phyloP scores from a whole-genome alignment of 2,113 vertebrate genomes.

The Chloebia gouldiae region DNA sequence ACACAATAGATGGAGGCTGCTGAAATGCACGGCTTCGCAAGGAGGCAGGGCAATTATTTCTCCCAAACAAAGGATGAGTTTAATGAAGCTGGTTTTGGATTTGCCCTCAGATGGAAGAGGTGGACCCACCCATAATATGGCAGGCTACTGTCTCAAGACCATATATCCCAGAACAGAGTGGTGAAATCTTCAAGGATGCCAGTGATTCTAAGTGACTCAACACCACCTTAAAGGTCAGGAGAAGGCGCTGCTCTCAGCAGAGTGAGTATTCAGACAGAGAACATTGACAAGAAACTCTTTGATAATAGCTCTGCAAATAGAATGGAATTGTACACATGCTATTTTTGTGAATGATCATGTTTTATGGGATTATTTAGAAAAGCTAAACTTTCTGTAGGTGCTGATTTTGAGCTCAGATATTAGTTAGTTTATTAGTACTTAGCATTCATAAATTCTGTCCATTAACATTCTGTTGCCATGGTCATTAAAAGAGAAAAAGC shows the following conservation, averaged over 20 bases:
- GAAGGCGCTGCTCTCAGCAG: background rate
- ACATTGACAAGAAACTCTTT: background rate
- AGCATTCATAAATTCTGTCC: background rate
- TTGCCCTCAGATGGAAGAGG: background rate
- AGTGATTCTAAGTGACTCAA: background rate
- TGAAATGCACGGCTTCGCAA: background rate
- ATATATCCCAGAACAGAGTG: rapidly evolving
- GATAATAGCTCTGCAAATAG: background rate
- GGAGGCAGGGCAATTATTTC: background rate
- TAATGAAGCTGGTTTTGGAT: background rate
- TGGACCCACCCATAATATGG: background rate
- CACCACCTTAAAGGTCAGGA: background rate
- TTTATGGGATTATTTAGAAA: background rate
- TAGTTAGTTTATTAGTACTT: background rate
- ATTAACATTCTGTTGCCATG: background rate
- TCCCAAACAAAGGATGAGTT: background rate
- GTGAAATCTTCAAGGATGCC: background rate
- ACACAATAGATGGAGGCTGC: background rate
- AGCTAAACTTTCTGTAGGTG: background rate
- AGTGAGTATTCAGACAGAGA: background rate
- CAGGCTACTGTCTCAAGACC: background rate
- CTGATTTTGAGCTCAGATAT: background rate
- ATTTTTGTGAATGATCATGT: background rate
- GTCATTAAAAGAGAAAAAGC: background rate
- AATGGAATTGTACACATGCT: background rate